Percentiles rank a stretch among this genome's conserved stretches.
Conservation (phyloP, 2,113 vertebrate species). For the Alexandromys fortis region DNA sequence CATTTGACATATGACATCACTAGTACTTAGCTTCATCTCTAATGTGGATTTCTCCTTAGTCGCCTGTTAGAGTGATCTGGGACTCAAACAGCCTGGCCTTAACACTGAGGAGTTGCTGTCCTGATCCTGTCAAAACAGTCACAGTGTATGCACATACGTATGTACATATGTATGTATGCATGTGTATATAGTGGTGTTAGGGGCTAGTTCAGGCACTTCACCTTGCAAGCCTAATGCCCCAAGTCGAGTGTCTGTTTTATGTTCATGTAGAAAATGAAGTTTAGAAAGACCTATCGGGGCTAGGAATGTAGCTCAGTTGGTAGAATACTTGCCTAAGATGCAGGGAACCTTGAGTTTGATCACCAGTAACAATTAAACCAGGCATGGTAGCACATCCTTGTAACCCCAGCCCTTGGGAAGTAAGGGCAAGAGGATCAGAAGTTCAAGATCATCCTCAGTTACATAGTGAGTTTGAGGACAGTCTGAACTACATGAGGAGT, state of each 20-base stretch:
- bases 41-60: neutral
- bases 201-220: neutral
- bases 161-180: neutral
- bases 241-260: neutral
- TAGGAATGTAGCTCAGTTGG: neutral
- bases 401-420: neutral
- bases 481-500: neutral
- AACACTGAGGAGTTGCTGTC: neutral
- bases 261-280: slow-evolving; percentile 46
- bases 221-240: neutral
- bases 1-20: neutral
- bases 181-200: neutral
- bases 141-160: neutral
- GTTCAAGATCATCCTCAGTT: neutral
- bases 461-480: neutral
- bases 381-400: neutral
- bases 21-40: neutral
- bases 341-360: neutral
- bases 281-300: neutral
- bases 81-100: neutral
- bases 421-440: neutral
- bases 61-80: neutral
- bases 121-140: neutral
- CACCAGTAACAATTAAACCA: neutral
- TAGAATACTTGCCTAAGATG: neutral